Evolutionary conservation across 1,140 invertebrate genomes (phyloP), one percentile per base, ranked within the genome.

Genomic region (Maconellicoccus hirsutus): DNA sequence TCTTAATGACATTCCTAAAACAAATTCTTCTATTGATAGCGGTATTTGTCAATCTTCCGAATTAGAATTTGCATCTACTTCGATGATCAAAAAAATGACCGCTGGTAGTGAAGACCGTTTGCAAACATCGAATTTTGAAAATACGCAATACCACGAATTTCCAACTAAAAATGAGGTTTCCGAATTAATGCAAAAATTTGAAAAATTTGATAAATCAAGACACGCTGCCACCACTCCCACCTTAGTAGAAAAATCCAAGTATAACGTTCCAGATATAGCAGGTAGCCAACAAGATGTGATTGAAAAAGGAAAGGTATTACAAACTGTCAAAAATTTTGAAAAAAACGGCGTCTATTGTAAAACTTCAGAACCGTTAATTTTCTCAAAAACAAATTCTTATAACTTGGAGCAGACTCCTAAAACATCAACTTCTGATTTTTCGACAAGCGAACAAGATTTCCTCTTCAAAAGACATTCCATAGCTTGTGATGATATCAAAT

Each of bases 11-110:
- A 69, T 29, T 0, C 26, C 71, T 79, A 81, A 81, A 39, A 83
- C 86, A 72, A 86, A 87, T 76, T 86, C 85, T 16, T 88, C 86
- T 12, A 88, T 86, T 2, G 87, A 89, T 74, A 88, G 86, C 74
- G 87, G 87, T 0, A 84, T 89, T 73, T 87, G 86, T 73, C 83
- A 85, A 74, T 89, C 87, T 0, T 71, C 71, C 19, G 74, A 75
- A 26, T n/a, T 70, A 23, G 70, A 42, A 25, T 23, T 42, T 1
- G 70, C 22, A 10, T 42, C 70, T 4, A 70, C 61, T 6, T 25
- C 61, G 21, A 66, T 66, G 19, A 26, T 66, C 8, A 23, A 26
- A 23, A 23, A 26, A 25, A 2, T 66, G 25, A 66, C 61, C 1
- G 59, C 6, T 8, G 59, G 10, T 3, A 52, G 42, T 16, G 12